Base-by-base conservation (phyloP, 2,888 invertebrate genomes). In the Argyresthia albistria region DNA sequence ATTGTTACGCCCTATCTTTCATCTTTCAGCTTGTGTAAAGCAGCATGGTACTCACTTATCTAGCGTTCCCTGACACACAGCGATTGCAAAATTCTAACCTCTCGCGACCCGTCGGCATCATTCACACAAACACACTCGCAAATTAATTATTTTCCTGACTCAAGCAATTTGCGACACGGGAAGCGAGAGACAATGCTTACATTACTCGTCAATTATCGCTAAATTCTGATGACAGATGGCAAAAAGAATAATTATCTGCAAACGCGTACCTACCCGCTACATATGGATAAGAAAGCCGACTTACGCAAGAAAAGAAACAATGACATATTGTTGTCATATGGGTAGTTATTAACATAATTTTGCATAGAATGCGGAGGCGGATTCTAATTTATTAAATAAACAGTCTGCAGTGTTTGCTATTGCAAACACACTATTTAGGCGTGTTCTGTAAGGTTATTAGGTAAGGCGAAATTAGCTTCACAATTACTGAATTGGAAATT, bases 241-340 rank as follows among this genome's bases (percentile, higher is more conserved):
- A 58, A 58, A 60, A 59, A 61, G 52, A 55, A 25, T 58, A 59
- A 57, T 52, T 39, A 46, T 50, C 52, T 52, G 49, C 50, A 49
- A 52, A 43, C 35, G 25, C 50, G 42, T 16, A 50, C 25, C 3
- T 25, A 4, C 25, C 25, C 25, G 25, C 25, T 25, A 25, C 25
- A 4, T 25, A 8, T 15, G 35, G 15, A 9, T n/a, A n/a, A 47
- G 47, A 47, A 47, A 47, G 47, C 25, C 35, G 35, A 12, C 12
- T 47, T 47, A 12, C 43, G 55, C 54, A 58, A 58, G 54, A 56
- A 57, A 53, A 42, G 42, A 45, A 52, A 67, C 69, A 70, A 70
- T 67, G 65, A 61, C 59, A 64, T 25, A 45, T 16, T 66, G 69
- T 66, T 70, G 69, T 68, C 60, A 56, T 57, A 55, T 35, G 12